Percentiles rank a stretch among this genome's conserved stretches.
Evolutionary conservation across 2,888 invertebrate genomes (phyloP).

Genomic region (Pomacea canaliculata): DNA sequence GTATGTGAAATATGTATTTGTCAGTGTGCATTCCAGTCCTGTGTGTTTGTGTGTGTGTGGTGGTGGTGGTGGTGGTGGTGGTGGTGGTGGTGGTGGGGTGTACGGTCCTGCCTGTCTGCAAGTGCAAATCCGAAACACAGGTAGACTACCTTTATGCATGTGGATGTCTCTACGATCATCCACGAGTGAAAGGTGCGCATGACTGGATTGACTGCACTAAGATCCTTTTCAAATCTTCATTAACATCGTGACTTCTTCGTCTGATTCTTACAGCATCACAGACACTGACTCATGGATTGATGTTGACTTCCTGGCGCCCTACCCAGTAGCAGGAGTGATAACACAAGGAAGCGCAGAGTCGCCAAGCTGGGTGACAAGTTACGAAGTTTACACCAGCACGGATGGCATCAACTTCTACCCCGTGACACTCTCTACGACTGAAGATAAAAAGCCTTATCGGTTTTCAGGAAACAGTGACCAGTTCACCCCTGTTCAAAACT

Average conservation of each 20-base stretch:
- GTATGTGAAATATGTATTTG: too few relatives aligned
- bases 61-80: too few relatives aligned
- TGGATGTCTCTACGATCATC: too few relatives aligned
- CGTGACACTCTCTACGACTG: neutral
- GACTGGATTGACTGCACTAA: too few relatives aligned
- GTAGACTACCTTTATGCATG: too few relatives aligned
- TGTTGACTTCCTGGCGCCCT: conserved; percentile 49
- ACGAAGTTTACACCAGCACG: conserved; percentile 46
- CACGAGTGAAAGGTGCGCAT: too few relatives aligned
- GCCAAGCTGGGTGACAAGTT: conserved; percentile 47
- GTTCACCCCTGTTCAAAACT: conserved; percentile 75
- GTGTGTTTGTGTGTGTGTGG: neutral
- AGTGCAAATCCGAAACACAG: too few relatives aligned
- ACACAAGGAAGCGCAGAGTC: conserved; percentile 48
- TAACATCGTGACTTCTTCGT: too few relatives aligned
- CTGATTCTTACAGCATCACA: conserved; percentile 4
- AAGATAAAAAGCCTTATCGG: neutral
- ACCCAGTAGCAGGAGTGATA: conserved; percentile 49
- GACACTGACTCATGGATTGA: conserved; percentile 51
- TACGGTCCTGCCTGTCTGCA: accelerated
- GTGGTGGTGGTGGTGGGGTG: too few relatives aligned
- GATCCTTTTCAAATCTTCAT: too few relatives aligned
- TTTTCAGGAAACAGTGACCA: conserved; percentile 82
- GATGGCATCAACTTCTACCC: conserved; percentile 47
- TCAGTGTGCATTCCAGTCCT: neutral